phyloP scores from a whole-genome alignment of 2,888 invertebrate species.

The Drosophila prostipennis region DNA sequence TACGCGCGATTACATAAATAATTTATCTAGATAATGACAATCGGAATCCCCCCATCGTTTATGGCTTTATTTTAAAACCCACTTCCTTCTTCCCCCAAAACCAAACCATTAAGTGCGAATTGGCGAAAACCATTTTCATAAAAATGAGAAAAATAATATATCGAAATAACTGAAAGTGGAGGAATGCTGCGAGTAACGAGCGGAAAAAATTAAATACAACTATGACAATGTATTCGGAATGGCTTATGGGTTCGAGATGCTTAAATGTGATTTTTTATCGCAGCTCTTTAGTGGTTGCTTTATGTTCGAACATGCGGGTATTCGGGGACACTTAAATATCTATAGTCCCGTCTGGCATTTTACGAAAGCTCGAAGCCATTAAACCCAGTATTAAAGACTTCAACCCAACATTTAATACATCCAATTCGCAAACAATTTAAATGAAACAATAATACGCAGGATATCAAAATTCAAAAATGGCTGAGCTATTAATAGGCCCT shows the following conservation, averaged over 20 bases:
- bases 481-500: not conserved
- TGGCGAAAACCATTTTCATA: constrained; percentile 28
- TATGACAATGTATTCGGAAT: constrained; percentile 43
- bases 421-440: not conserved
- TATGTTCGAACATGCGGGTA: constrained; percentile 17
- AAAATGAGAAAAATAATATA: constrained; percentile 10
- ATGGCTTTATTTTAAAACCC: constrained; percentile 25
- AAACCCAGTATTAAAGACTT: not conserved
- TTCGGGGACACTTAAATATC: constrained; percentile 23
- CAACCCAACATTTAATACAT: not conserved
- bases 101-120: constrained; percentile 29
- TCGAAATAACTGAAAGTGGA: not conserved
- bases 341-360: constrained; percentile 24
- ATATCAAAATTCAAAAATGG: not conserved
- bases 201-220: constrained; percentile 39
- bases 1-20: constrained; percentile 47
- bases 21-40: constrained; percentile 52
- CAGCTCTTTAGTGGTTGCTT: constrained; percentile 27
- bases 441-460: not conserved
- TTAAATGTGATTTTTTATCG: constrained; percentile 49
- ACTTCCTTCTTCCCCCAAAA: not conserved
- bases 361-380: constrained; percentile 6
- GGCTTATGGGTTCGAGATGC: constrained; percentile 5
- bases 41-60: constrained; percentile 33
- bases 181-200: not conserved